Conservation (phyloP, 2,797 vertebrate genomes). For the Neosilurus mollespiculum region DNA sequence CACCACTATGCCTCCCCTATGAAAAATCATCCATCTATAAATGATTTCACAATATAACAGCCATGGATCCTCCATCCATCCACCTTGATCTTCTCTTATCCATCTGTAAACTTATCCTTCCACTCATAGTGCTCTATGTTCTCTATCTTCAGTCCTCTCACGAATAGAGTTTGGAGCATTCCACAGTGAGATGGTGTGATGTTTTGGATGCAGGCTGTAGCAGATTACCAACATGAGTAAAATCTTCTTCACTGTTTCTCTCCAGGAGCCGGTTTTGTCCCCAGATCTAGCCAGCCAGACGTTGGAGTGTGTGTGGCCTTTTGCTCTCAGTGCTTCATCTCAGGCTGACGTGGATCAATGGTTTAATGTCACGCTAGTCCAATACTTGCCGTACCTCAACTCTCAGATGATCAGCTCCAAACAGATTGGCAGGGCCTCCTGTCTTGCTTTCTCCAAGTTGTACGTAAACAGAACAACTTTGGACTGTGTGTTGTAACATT, state of each 20-base stretch:
- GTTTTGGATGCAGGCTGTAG: background rate
- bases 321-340: conserved; percentile 59
- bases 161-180: background rate
- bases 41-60: background rate
- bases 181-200: background rate
- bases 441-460: conserved; percentile 71
- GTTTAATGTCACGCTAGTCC: conserved; percentile 62
- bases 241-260: background rate
- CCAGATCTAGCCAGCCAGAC: conserved; percentile 52
- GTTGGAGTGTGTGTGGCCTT: conserved; percentile 69
- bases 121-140: too few species aligned
- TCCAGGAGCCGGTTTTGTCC: conserved; percentile 66
- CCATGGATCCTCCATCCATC: background rate
- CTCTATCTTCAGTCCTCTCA: background rate
- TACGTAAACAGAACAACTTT: conserved; percentile 41
- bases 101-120: background rate
- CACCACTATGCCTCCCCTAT: too few species aligned
- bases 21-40: background rate
- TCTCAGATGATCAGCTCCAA: conserved; percentile 61
- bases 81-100: background rate
- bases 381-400: conserved; percentile 67
- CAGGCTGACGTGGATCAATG: conserved; percentile 62
- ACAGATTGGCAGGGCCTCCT: conserved; percentile 60
- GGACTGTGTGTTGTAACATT: too few species aligned
- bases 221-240: background rate